These are phyloP conservation scores for Dryococelus australis DNA, from an alignment of 2,888 invertebrate genomes.

Conservation along the genomic window DNA sequence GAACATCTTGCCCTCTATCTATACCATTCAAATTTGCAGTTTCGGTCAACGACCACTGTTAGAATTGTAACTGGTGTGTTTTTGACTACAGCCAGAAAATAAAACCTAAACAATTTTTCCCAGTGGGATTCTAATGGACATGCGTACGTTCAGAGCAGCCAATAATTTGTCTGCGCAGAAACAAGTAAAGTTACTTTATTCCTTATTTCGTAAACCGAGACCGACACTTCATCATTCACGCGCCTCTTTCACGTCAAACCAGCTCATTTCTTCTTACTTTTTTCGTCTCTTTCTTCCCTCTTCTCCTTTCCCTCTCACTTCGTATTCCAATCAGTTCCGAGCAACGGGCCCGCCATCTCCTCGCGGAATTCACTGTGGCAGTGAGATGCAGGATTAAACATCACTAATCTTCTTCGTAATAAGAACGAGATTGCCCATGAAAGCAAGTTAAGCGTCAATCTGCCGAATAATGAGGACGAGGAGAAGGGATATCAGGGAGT, in stretches of 20 bases:
- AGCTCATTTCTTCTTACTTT: neutral
- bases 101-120: too few relatives aligned
- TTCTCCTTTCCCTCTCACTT: neutral
- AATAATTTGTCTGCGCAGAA: neutral
- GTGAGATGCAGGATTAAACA: neutral
- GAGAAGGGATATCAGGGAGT: neutral
- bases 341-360: neutral
- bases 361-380: neutral
- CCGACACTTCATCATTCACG: neutral
- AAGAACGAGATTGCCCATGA: neutral
- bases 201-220: neutral
- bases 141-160: too few relatives aligned
- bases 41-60: too few relatives aligned
- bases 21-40: too few relatives aligned
- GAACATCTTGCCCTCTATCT: too few relatives aligned
- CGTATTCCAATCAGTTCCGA: neutral
- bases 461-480: neutral
- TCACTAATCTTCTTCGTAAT: slow-evolving; percentile 3
- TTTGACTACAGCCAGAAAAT: too few relatives aligned
- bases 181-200: neutral
- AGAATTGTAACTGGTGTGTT: too few relatives aligned
- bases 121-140: too few relatives aligned
- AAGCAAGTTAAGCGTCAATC: neutral
- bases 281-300: neutral
- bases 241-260: neutral